Conservation (phyloP, 2,113 vertebrate genomes). For the Vireo altiloquus region DNA sequence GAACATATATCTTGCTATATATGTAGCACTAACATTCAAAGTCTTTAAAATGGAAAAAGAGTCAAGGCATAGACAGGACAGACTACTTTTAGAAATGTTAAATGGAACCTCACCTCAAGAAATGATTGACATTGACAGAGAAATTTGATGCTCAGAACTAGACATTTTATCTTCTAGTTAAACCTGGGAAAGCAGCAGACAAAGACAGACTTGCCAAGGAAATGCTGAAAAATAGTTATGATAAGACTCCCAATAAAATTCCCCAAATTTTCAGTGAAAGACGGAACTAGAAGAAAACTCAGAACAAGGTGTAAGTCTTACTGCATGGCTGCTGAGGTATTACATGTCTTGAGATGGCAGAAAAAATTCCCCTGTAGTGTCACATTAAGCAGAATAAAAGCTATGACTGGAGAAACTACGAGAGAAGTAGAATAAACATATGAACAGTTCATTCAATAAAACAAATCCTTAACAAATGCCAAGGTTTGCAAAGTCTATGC, state of each 20-base stretch:
- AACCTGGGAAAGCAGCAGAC: neutral
- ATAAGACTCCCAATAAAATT: neutral
- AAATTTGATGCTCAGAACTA: neutral
- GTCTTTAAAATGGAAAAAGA: neutral
- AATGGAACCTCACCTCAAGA: neutral
- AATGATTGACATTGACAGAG: neutral
- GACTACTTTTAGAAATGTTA: neutral
- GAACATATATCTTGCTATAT: neutral
- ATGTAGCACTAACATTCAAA: neutral
- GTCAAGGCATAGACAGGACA: neutral
- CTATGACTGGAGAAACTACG: neutral
- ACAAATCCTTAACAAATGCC: neutral
- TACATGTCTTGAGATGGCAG: neutral
- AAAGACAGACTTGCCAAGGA: neutral
- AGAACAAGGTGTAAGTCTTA: neutral
- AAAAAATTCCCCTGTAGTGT: neutral
- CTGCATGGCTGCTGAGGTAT: neutral
- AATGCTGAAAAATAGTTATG: neutral
- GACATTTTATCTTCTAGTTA: neutral
- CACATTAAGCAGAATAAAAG: neutral
- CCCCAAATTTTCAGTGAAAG: neutral
- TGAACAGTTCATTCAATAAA: neutral
- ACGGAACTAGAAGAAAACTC: neutral
- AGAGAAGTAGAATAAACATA: neutral
- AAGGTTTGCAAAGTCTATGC: neutral